Evolutionary conservation across 2,797 vertebrate species (phyloP).

Genomic region (Cyclopterus lumpus): DNA sequence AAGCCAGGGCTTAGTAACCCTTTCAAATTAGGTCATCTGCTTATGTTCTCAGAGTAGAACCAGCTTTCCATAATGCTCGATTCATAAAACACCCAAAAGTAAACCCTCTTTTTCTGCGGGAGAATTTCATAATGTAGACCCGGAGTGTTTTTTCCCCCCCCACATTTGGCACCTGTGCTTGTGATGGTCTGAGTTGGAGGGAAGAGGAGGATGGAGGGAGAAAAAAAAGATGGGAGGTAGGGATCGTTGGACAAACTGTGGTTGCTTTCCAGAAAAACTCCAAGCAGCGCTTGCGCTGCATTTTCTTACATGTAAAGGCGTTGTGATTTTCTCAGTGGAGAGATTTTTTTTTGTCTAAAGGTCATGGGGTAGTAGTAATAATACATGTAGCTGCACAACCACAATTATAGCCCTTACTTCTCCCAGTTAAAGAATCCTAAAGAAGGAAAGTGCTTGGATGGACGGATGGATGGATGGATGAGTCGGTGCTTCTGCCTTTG

Average conservation of each 20-base stretch:
- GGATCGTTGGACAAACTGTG: conserved; percentile 76
- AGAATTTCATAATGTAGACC: conserved; percentile 55
- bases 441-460: conserved; percentile 77
- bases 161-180: conserved; percentile 74
- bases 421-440: conserved; percentile 79
- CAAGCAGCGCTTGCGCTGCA: conserved; percentile 75
- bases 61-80: conserved; percentile 17
- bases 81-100: conserved; percentile 36
- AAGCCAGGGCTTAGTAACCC: conserved; percentile 26
- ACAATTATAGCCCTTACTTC: conserved; percentile 87
- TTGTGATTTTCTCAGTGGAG: conserved; percentile 80
- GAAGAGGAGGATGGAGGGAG: conserved; percentile 25
- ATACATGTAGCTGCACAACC: conserved; percentile 87
- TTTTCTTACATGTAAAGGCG: conserved; percentile 78
- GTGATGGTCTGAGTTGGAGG: conserved; percentile 62
- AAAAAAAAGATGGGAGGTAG: conserved; percentile 59
- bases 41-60: conserved; percentile 30
- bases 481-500: conserved; percentile 46
- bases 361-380: conserved; percentile 74
- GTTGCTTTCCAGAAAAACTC: conserved; percentile 74
- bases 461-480: conserved; percentile 54
- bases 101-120: conserved; percentile 46
- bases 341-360: conserved; percentile 66
- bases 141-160: conserved; percentile 28
- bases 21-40: conserved; percentile 4